These are phyloP conservation scores for Bombus haemorrhoidalis DNA, from an alignment of 1,140 invertebrate species.

Conservation along the genomic window DNA sequence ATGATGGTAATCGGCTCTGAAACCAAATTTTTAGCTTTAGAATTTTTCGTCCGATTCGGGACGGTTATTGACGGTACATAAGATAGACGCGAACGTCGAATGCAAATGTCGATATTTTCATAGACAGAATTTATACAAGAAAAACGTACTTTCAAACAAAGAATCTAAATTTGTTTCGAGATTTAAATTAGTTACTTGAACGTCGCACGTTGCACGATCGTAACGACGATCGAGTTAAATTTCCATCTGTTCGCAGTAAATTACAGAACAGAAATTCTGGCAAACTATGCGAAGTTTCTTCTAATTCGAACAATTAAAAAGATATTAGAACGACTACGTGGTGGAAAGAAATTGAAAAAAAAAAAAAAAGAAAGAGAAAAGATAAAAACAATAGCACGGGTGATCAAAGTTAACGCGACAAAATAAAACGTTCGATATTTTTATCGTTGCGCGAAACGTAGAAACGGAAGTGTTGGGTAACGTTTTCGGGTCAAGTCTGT, in stretches of 20 bases:
- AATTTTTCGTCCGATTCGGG: background rate
- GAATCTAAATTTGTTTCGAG: no score
- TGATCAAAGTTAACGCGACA: background rate
- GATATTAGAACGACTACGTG: background rate
- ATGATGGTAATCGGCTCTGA: constrained; percentile 87
- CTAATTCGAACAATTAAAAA: background rate
- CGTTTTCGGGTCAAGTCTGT: constrained; percentile 56
- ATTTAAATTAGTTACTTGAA: background rate
- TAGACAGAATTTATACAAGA: background rate
- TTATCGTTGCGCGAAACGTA: constrained; percentile 37
- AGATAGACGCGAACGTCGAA: background rate
- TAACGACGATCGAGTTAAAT: no score
- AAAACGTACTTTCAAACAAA: background rate
- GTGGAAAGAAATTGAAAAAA: background rate
- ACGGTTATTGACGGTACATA: background rate
- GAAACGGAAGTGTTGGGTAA: background rate
- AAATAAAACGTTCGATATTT: constrained; percentile 22
- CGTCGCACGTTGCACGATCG: background rate
- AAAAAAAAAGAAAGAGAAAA: no score
- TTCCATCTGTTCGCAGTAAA: no score
- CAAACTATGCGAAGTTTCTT: no score
- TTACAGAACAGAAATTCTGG: no score
- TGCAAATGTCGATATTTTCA: background rate
- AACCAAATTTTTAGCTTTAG: constrained; percentile 53
- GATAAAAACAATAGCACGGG: background rate